phyloP scores from a whole-genome alignment of 2,113 vertebrate species.

The Mystacornis crossleyi region DNA sequence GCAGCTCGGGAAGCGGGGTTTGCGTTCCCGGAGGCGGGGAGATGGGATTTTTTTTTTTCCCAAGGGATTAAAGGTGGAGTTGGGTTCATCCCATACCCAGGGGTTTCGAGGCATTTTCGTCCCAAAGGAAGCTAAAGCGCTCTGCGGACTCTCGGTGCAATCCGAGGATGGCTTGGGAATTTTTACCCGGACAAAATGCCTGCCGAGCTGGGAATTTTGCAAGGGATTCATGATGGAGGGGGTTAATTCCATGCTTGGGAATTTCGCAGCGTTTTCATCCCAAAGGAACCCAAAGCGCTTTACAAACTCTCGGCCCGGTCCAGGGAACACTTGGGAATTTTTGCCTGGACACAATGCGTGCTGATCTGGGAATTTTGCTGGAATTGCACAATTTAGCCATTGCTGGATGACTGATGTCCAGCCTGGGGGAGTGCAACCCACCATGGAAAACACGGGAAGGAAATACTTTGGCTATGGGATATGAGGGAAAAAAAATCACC shows the following conservation, averaged over 20 bases:
- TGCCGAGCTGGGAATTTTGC: not conserved
- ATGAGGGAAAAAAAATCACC: not conserved
- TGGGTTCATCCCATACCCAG: not conserved
- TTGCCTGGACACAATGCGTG: not conserved
- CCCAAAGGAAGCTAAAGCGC: constrained; percentile 15
- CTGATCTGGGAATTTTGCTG: not conserved
- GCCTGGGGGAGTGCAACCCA: not conserved
- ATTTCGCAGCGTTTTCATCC: not conserved
- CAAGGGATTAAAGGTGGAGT: not conserved
- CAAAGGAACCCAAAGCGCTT: constrained; percentile 34
- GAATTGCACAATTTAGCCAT: not conserved
- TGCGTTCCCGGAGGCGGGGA: not conserved
- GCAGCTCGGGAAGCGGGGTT: not conserved
- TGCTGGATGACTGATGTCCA: not conserved
- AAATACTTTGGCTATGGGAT: not conserved
- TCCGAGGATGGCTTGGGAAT: not conserved
- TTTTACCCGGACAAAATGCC: not conserved
- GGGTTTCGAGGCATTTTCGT: not conserved
- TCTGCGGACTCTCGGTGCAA: not conserved
- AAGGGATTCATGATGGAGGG: not conserved
- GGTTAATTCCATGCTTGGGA: not conserved
- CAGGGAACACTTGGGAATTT: not conserved
- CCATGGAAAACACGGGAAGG: not conserved
- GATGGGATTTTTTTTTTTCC: not conserved
- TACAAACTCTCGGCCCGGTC: not conserved